Evolutionary conservation across 92 coral and sea anemone genomes (phyloP).

Genomic region (Siderastrea siderea): DNA sequence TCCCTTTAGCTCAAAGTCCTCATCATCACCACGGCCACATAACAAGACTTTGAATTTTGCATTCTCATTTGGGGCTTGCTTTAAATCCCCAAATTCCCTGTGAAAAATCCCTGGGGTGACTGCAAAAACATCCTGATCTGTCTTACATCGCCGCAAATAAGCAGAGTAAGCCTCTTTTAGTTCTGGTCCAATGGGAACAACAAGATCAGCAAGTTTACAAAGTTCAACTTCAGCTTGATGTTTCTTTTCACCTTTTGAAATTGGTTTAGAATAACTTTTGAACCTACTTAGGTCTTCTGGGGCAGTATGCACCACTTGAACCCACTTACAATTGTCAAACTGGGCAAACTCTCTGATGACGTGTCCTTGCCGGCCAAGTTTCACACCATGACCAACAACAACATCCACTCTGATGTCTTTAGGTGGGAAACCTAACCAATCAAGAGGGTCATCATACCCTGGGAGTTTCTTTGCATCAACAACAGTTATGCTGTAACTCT

Average conservation of each 20-base stretch:
- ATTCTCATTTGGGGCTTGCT: not conserved
- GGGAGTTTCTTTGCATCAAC: not conserved
- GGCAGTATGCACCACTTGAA: conserved; percentile 11
- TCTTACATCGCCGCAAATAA: not conserved
- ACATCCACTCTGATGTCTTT: not conserved
- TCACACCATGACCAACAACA: conserved; percentile 3
- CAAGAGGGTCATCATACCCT: not conserved
- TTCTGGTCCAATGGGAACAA: not conserved
- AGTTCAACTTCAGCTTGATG: conserved; percentile 8
- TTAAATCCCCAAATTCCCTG: not conserved
- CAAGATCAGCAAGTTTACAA: not conserved
- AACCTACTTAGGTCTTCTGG: conserved; percentile 16
- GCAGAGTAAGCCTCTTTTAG: not conserved
- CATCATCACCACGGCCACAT: conserved; percentile 15
- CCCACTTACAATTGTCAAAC: not conserved
- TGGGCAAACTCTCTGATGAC: not conserved
- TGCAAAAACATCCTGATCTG: not conserved
- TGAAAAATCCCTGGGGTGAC: conserved; percentile 1
- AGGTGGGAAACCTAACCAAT: not conserved
- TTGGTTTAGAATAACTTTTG: not conserved
- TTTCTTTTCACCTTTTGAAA: conserved; percentile 3
- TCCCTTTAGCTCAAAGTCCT: conserved; percentile 18
- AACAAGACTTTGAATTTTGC: not conserved
- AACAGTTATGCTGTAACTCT: not conserved
- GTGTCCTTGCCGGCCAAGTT: not conserved